Evolutionary conservation across 2,113 vertebrate genomes (phyloP), one percentile per base, ranked within the genome.

Genomic region (Malurus melanocephalus): DNA sequence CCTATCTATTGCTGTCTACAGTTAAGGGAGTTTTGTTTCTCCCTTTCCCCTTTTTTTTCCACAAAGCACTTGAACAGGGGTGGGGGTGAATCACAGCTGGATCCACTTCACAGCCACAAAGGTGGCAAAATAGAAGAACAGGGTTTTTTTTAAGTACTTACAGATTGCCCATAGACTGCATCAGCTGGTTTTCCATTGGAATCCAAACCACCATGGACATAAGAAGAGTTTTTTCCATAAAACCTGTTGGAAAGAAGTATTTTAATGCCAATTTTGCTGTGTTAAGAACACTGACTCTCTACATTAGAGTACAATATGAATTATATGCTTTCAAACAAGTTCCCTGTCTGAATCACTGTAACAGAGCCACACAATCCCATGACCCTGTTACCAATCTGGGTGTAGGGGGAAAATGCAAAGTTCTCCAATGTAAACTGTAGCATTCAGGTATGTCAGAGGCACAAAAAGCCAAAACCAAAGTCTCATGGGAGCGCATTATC

Each of bases 141-240:
- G 9, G 3, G 26, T 51, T 80, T 88, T 88, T 73, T 59, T 2
- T 2, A 85, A 84, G 49, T 55, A 94, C 98, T 98, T 96, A 99
- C 99, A 83, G 98, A 98, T 68, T 99, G 99, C 65, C 99, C 99
- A 20, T 99, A 99, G 60, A 99, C 99, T 0, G 99, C 98, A 11
- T 99, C 99, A 14, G 95, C 98, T n/a, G 99, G 98, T 96, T 99
- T 99, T 90, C 99, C 99, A 79, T 98, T 99, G 81, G 96, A 97
- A 97, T 99, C 99, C 97, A 99, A 90, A 33, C 99, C 99, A 35
- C 99, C 99, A 10, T 99, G 99, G 30, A 99, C 99, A 53, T 99
- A 99, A 33, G 99, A 99, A 15, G 99, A 99, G 96, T 99, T 99
- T 96, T 99, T 99, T 26, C 99, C 99, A 95, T 99, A 99, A 95